phyloP scores from a whole-genome alignment of 2,113 vertebrate species.

The Penelope pileata region DNA sequence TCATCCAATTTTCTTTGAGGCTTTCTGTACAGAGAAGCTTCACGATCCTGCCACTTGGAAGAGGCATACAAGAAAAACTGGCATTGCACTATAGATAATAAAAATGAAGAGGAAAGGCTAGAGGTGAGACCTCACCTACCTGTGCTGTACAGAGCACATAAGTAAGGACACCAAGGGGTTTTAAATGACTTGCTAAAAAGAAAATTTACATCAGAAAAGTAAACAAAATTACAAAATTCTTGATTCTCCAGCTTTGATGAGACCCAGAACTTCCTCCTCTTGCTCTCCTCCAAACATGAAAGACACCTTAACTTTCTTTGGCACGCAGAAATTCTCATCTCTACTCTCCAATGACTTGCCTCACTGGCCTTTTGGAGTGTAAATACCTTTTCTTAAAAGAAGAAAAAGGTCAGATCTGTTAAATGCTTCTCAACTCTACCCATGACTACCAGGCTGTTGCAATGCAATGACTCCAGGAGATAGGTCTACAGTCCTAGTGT shows the following conservation, averaged over 20 bases:
- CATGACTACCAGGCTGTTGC: conserved; percentile 44
- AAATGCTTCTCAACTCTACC: conserved; percentile 20
- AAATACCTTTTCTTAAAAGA: neutral
- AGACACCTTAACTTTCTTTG: neutral
- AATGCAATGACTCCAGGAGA: conserved; percentile 60
- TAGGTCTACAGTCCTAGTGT: conserved; percentile 72
- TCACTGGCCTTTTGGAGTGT: neutral
- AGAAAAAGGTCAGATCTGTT: conserved; percentile 7
- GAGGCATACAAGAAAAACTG: neutral
- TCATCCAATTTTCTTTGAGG: neutral
- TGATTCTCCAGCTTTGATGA: neutral
- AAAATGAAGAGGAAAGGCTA: neutral
- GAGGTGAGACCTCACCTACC: neutral
- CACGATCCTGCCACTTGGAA: neutral
- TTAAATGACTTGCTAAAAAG: neutral
- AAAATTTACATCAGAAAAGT: neutral
- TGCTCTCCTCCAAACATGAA: neutral
- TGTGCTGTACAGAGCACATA: neutral
- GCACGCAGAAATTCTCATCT: neutral
- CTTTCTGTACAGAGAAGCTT: neutral
- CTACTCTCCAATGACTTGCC: neutral
- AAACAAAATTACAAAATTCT: neutral
- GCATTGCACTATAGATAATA: neutral
- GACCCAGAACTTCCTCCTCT: neutral
- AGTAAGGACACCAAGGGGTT: neutral